Percentiles rank a stretch among this genome's conserved stretches.
Evolutionary conservation across 2,888 invertebrate species (phyloP).

Genomic region (Trissolcus japonicus): DNA sequence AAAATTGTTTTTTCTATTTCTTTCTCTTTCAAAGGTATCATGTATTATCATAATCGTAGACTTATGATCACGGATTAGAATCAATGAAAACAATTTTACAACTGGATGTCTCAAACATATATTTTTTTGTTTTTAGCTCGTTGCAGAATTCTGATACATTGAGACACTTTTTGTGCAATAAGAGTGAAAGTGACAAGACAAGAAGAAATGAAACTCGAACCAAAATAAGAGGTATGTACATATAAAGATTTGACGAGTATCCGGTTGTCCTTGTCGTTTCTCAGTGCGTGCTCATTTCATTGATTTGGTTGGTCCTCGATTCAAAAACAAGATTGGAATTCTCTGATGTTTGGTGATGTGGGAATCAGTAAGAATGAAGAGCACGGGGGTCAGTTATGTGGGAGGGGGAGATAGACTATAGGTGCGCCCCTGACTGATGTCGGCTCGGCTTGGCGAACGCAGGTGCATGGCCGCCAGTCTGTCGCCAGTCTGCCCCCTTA

Average conservation of each 20-base stretch:
- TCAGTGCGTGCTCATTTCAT: slow-evolving; percentile 3
- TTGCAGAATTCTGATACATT: too few relatives aligned
- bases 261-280: neutral
- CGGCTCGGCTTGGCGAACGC: slow-evolving; percentile 63
- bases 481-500: slow-evolving; percentile 70
- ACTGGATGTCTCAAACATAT: neutral
- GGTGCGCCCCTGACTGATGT: slow-evolving; percentile 43
- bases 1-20: slow-evolving; percentile 24
- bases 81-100: neutral
- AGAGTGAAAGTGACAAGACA: neutral
- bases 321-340: slow-evolving; percentile 39
- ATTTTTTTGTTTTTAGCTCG: neutral
- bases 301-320: slow-evolving; percentile 15
- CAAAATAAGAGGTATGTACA: neutral
- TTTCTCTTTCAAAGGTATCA: neutral
- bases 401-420: slow-evolving; percentile 25
- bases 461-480: slow-evolving; percentile 75
- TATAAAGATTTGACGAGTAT: neutral
- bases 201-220: neutral
- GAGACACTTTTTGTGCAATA: neutral
- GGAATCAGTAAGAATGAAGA: slow-evolving; percentile 35
- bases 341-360: slow-evolving; percentile 30
- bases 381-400: slow-evolving; percentile 30
- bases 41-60: neutral
- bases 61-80: neutral